Conservation (phyloP, 2,113 vertebrate species). For the Macheiramphus alcinus region DNA sequence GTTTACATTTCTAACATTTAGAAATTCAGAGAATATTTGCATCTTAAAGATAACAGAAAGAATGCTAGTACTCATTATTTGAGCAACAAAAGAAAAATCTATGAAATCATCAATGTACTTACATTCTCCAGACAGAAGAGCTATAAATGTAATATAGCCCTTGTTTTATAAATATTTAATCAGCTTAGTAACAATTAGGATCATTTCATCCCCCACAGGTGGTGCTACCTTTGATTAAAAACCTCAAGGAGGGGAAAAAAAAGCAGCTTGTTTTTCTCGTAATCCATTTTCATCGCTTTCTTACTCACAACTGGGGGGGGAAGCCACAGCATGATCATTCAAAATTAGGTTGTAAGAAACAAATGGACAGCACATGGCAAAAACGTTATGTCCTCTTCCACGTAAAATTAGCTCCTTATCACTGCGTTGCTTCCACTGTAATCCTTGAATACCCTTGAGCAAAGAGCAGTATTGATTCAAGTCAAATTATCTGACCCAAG, state of each 20-base stretch:
- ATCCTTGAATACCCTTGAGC: not conserved
- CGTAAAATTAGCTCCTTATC: not conserved
- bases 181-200: not conserved
- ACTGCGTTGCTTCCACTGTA: not conserved
- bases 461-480: not conserved
- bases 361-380: not conserved
- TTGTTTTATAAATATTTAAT: constrained; percentile 14
- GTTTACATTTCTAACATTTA: not conserved
- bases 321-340: not conserved
- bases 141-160: not conserved
- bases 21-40: not conserved
- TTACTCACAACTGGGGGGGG: not conserved
- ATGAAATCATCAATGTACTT: not conserved
- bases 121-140: not conserved
- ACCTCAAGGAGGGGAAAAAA: not conserved
- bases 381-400: not conserved
- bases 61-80: not conserved
- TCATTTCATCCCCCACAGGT: not conserved
- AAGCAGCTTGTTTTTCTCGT: not conserved
- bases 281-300: not conserved
- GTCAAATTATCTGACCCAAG: not conserved
- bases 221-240: not conserved
- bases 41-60: not conserved
- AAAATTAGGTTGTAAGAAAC: not conserved
- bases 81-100: not conserved